These are phyloP conservation scores for Leptosomus discolor DNA, from an alignment of 2,113 vertebrate genomes.

Conservation along the genomic window DNA sequence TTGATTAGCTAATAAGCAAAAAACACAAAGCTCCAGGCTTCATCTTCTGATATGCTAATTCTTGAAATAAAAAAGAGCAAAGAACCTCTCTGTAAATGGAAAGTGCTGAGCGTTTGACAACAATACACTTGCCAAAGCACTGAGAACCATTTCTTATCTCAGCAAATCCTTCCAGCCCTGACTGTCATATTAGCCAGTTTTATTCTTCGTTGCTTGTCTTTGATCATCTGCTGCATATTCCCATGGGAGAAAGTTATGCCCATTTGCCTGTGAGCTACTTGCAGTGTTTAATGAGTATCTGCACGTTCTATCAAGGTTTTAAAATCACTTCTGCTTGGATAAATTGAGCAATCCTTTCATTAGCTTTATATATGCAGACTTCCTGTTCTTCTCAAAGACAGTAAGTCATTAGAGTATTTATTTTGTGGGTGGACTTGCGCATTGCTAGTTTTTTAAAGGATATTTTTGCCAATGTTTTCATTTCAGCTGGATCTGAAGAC, in stretches of 20 bases:
- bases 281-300: slow-evolving; percentile 38
- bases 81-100: background rate
- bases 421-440: background rate
- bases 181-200: slow-evolving; percentile 61
- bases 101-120: slow-evolving; percentile 10
- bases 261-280: slow-evolving; percentile 43
- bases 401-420: background rate
- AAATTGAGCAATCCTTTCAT: slow-evolving; percentile 6
- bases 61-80: slow-evolving; percentile 7
- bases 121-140: slow-evolving; percentile 32
- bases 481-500: background rate
- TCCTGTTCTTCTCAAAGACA: background rate
- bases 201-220: slow-evolving; percentile 54
- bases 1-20: slow-evolving; percentile 1
- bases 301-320: slow-evolving; percentile 4
- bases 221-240: slow-evolving; percentile 46
- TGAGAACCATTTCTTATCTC: slow-evolving; percentile 48
- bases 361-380: background rate
- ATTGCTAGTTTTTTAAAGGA: background rate
- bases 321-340: background rate
- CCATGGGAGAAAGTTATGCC: slow-evolving; percentile 24
- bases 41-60: slow-evolving; percentile 40
- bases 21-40: background rate
- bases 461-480: background rate
- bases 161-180: slow-evolving; percentile 48